These are phyloP conservation scores for Rhyzopertha dominica DNA, from an alignment of 1,140 invertebrate species.

Conservation along the genomic window DNA sequence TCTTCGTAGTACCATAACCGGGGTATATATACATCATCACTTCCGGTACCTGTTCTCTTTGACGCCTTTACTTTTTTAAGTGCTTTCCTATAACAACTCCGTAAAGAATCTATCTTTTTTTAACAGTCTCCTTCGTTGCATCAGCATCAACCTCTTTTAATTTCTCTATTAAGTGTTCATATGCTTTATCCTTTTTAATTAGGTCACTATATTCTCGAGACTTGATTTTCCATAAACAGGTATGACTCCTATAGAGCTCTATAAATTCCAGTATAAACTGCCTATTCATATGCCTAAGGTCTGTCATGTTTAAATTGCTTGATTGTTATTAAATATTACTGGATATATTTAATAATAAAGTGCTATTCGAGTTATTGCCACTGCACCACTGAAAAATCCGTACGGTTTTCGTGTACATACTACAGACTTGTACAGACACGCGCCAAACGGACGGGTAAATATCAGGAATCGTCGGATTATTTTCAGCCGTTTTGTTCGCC, in stretches of 20 bases:
- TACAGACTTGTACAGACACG: no score
- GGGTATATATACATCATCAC: constrained; percentile 34
- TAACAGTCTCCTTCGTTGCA: constrained; percentile 35
- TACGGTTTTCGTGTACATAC: no score
- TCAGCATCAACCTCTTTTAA: constrained; percentile 28
- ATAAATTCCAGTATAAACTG: no score
- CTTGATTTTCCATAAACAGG: constrained; percentile 37
- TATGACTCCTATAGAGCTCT: constrained; percentile 27
- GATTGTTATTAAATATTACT: no score
- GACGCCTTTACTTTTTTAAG: constrained; percentile 36
- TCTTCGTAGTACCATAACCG: constrained; percentile 38
- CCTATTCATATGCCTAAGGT: no score
- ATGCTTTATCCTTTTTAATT: constrained; percentile 27
- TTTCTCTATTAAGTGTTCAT: constrained; percentile 32
- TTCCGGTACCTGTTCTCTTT: constrained; percentile 20
- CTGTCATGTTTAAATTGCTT: no score
- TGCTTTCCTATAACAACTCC: constrained; percentile 38
- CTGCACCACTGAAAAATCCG: no score
- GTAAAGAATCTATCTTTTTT: constrained; percentile 40
- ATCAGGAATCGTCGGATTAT: no score
- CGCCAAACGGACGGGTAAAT: no score
- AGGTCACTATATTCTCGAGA: constrained; percentile 36
- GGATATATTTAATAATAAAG: no score
- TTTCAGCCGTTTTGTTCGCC: no score
- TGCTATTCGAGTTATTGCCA: no score